Conservation (phyloP, 2,113 vertebrate genomes). For the Dipodomys spectabilis region DNA sequence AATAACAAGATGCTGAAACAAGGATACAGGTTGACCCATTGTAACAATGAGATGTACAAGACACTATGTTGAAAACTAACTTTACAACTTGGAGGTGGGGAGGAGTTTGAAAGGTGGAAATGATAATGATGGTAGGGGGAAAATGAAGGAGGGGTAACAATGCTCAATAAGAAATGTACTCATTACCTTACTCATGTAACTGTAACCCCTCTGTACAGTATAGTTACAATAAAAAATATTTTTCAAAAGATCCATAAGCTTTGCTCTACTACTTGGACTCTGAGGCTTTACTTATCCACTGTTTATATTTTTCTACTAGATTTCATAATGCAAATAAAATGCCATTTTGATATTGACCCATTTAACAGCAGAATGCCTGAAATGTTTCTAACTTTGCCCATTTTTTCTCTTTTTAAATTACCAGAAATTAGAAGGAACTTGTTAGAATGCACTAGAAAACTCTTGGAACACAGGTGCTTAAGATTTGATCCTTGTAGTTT, state of each 20-base stretch:
- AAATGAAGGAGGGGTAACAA: no score
- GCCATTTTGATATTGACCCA: not conserved
- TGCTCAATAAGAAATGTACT: no score
- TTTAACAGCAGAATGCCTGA: not conserved
- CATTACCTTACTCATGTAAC: no score
- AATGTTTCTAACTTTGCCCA: not conserved
- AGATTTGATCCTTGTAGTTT: not conserved
- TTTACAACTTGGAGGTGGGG: no score
- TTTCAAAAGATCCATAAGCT: not conserved
- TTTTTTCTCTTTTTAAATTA: not conserved
- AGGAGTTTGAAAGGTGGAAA: no score
- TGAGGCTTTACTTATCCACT: not conserved
- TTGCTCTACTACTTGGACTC: not conserved
- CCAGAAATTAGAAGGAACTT: not conserved
- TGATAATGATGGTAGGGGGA: no score
- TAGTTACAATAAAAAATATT: no score
- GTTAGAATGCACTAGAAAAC: not conserved
- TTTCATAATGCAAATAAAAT: not conserved
- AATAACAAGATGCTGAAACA: no score
- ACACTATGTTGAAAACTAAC: no score
- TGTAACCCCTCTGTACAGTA: no score
- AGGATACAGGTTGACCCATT: no score
- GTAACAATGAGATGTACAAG: no score
- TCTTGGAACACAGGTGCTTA: not conserved
- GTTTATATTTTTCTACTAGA: not conserved